phyloP scores from a whole-genome alignment of 2,797 vertebrate genomes.

The Chromis chromis region DNA sequence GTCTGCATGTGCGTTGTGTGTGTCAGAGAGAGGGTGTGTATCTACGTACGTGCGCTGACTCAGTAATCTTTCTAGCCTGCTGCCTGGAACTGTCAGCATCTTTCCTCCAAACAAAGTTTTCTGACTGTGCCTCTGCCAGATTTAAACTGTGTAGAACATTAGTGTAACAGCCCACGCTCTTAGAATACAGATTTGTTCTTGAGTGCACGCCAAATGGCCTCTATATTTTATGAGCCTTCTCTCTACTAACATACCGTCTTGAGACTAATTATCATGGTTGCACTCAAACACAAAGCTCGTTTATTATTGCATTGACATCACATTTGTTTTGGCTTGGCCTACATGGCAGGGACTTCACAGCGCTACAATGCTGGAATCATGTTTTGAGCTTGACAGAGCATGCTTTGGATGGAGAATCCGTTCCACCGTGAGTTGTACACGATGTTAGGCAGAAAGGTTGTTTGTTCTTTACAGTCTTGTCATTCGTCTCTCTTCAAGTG shows the following conservation, averaged over 20 bases:
- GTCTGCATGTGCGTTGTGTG: conserved; percentile 32
- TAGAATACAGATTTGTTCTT: conserved; percentile 79
- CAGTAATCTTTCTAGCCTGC: conserved; percentile 64
- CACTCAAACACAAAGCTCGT: conserved; percentile 81
- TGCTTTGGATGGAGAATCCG: conserved; percentile 48
- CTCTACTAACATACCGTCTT: conserved; percentile 76
- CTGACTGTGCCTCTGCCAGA: conserved; percentile 72
- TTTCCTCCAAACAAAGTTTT: conserved; percentile 77
- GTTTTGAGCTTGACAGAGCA: conserved; percentile 58
- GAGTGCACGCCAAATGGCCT: conserved; percentile 80
- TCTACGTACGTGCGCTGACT: conserved; percentile 72
- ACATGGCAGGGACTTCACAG: conserved; percentile 69
- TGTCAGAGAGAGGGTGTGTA: conserved; percentile 31
- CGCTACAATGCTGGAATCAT: conserved; percentile 40
- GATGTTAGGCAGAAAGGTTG: conserved; percentile 40
- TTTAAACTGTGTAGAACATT: conserved; percentile 80
- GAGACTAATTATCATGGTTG: conserved; percentile 82
- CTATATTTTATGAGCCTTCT: conserved; percentile 82
- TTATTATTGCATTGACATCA: conserved; percentile 78
- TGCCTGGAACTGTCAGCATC: conserved; percentile 75
- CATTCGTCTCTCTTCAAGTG: conserved; percentile 53
- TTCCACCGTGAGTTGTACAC: conserved; percentile 25
- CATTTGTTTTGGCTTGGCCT: conserved; percentile 80
- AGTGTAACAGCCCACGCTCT: conserved; percentile 78
- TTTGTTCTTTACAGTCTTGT: conserved; percentile 52